Conservation (phyloP, 1,140 invertebrate genomes). For the Listronotus bonariensis region DNA sequence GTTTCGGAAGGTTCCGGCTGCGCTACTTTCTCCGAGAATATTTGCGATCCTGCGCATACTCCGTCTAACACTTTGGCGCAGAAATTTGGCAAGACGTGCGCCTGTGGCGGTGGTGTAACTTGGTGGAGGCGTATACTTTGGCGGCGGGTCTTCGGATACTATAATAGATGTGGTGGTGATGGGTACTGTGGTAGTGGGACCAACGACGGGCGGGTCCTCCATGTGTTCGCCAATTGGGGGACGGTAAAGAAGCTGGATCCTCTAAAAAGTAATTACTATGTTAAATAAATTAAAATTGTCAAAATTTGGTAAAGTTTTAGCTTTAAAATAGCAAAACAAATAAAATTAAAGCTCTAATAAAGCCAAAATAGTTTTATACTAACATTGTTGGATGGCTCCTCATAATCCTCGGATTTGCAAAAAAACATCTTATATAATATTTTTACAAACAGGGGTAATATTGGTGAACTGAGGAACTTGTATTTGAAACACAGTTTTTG, state of each 20-base stretch:
- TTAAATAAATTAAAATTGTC: conserved; percentile 6
- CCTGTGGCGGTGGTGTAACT: conserved; percentile 91
- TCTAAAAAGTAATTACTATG: conserved; percentile 58
- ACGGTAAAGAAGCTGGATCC: conserved; percentile 74
- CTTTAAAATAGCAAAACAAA: too few species aligned
- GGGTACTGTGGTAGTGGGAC: conserved; percentile 49
- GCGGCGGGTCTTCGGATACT: conserved; percentile 78
- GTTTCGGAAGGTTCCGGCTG: conserved; percentile 7
- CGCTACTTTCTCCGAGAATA: conserved; percentile 56
- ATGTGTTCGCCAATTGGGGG: conserved; percentile 63
- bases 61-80: conserved; percentile 78
- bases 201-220: conserved; percentile 49
- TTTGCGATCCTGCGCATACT: conserved; percentile 73
- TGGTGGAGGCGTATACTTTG: conserved; percentile 90
- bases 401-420: conserved; percentile 40
- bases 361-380: conserved; percentile 32
- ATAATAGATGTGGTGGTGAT: conserved; percentile 44
- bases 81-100: conserved; percentile 75
- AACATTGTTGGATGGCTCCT: conserved; percentile 43
- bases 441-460: too few species aligned
- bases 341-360: too few species aligned
- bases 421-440: too few species aligned
- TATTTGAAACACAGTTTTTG: too few species aligned
- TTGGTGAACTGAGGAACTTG: too few species aligned
- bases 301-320: too few species aligned